Evolutionary conservation across 2,797 vertebrate genomes (phyloP).

Genomic region (Rhinella marina): DNA sequence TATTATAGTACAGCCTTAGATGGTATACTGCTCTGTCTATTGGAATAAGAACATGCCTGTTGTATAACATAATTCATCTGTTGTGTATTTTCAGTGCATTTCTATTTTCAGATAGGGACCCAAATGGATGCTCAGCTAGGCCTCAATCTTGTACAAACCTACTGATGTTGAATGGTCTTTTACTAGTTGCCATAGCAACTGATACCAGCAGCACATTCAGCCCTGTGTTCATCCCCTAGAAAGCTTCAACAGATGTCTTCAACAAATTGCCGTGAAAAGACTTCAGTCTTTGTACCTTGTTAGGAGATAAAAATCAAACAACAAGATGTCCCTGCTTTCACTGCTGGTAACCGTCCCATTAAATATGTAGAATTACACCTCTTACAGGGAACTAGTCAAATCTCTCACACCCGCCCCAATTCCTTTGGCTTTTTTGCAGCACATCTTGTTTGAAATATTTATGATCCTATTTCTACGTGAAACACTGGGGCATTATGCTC

Average conservation of each 20-base stretch:
- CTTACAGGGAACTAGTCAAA: constrained; percentile 73
- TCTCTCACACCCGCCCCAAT: constrained; percentile 67
- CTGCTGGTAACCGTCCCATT: constrained; percentile 75
- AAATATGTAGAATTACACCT: constrained; percentile 78
- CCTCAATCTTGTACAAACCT: constrained; percentile 92
- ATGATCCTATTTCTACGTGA: constrained; percentile 86
- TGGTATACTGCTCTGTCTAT: not conserved
- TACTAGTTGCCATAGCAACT: constrained; percentile 98
- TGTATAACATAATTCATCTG: too few species aligned
- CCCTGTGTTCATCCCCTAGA: constrained; percentile 85
- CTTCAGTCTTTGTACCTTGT: constrained; percentile 87
- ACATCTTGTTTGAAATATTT: constrained; percentile 88
- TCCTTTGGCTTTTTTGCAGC: constrained; percentile 74
- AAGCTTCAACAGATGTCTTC: constrained; percentile 98
- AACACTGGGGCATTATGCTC: constrained; percentile 81
- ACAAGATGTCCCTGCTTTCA: constrained; percentile 79
- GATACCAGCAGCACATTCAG: constrained; percentile 90
- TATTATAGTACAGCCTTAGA: too few species aligned
- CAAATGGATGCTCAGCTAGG: constrained; percentile 98
- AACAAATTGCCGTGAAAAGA: constrained; percentile 98
- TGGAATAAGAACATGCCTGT: not conserved
- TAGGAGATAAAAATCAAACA: constrained; percentile 90
- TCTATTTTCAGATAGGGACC: constrained; percentile 84
- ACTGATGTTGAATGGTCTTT: constrained; percentile 92
- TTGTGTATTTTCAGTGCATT: constrained; percentile 71